Conservation (phyloP, 2,888 invertebrate genomes). For the Trichogramma evanescens region DNA sequence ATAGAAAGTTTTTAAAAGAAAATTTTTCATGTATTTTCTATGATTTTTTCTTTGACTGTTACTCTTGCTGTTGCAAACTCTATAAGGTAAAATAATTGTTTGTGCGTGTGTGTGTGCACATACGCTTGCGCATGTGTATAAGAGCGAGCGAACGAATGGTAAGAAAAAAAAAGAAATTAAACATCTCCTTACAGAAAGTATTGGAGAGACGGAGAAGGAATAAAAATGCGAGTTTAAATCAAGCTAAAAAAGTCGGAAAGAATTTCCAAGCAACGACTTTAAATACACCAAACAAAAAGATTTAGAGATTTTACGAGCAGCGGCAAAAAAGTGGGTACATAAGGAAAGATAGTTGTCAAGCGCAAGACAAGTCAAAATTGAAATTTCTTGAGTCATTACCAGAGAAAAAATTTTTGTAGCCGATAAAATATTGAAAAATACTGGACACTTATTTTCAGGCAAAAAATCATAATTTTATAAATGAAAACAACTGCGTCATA, state of each 20-base stretch:
- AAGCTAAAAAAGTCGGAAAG: slow-evolving; percentile 6
- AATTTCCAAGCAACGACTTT: slow-evolving; percentile 12
- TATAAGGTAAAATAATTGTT: too few relatives aligned
- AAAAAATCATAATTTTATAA: too few relatives aligned
- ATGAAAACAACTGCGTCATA: too few relatives aligned
- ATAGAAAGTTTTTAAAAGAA: slow-evolving; percentile 20
- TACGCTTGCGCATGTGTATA: neutral
- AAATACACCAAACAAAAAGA: slow-evolving; percentile 8
- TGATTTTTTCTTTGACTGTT: too few relatives aligned
- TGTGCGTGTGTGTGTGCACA: neutral
- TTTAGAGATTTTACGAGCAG: neutral
- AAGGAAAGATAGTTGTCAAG: too few relatives aligned
- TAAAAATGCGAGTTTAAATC: slow-evolving; percentile 17
- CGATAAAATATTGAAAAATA: too few relatives aligned
- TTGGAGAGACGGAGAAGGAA: slow-evolving; percentile 2
- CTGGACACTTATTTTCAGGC: too few relatives aligned
- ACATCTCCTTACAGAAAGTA: neutral
- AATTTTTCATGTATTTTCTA: neutral
- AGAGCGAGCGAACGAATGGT: neutral
- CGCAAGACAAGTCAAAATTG: too few relatives aligned
- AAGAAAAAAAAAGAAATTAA: slow-evolving; percentile 18
- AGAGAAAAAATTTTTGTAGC: too few relatives aligned
- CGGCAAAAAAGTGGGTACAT: too few relatives aligned
- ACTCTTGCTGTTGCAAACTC: too few relatives aligned
- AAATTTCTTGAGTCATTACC: too few relatives aligned